Percentiles rank a stretch among this genome's conserved stretches.
Conservation (phyloP, 2,797 vertebrate species). For the Acanthopagrus latus region DNA sequence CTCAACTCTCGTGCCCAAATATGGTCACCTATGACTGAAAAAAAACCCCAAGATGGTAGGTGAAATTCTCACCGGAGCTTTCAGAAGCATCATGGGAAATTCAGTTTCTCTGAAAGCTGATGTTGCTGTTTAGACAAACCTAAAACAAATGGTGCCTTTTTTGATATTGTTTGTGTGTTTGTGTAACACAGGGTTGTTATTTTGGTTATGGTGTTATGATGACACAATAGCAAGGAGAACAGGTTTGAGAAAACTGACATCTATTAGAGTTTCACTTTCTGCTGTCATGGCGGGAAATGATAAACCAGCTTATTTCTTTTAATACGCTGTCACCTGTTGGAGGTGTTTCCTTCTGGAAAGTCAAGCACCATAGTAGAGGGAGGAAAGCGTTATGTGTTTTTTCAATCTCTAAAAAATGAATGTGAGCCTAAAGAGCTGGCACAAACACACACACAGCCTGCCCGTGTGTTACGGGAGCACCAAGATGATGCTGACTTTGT, state of each 20-base stretch:
- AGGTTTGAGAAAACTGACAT: constrained; percentile 62
- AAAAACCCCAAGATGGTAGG: no score
- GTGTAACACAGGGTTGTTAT: not conserved
- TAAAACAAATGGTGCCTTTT: not conserved
- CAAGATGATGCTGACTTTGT: not conserved
- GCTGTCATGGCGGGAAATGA: constrained; percentile 39
- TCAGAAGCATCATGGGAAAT: not conserved
- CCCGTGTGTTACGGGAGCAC: constrained; percentile 11
- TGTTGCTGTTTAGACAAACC: not conserved
- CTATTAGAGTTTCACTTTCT: constrained; percentile 60
- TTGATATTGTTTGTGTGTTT: not conserved
- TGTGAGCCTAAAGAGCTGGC: constrained; percentile 9
- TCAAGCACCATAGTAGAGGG: not conserved
- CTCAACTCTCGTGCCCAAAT: no score
- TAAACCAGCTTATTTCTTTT: constrained; percentile 19
- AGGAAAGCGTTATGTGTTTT: not conserved
- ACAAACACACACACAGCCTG: not conserved
- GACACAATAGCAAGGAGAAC: constrained; percentile 59
- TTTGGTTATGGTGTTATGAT: constrained; percentile 36
- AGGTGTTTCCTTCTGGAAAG: not conserved
- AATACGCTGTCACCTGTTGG: constrained; percentile 9
- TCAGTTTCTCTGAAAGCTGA: not conserved
- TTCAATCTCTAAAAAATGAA: constrained; percentile 3
- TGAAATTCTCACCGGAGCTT: not conserved
- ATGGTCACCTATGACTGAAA: no score